Percentiles rank a stretch among this genome's conserved stretches.
Conservation (phyloP, 2,797 vertebrate species). For the Neosilurus hyrtlii region DNA sequence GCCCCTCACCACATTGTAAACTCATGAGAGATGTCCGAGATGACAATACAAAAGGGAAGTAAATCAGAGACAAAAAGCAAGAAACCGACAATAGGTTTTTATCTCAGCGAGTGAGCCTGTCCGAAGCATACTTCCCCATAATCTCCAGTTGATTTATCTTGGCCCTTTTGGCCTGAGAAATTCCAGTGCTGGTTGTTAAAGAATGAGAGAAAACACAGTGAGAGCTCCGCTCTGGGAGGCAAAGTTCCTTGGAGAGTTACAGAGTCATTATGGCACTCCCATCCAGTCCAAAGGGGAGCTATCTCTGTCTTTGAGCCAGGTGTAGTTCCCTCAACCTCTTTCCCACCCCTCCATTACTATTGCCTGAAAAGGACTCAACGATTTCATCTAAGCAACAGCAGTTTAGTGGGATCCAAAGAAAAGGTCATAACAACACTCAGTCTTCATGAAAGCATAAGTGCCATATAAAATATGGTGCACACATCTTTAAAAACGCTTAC, state of each 20-base stretch:
- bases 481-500: background rate
- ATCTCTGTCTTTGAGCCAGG: slow-evolving; percentile 45
- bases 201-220: slow-evolving; percentile 40
- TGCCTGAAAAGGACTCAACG: background rate
- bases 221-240: slow-evolving; percentile 30
- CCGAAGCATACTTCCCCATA: slow-evolving; percentile 34
- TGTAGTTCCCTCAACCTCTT: background rate
- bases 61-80: slow-evolving; percentile 42
- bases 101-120: slow-evolving; percentile 22
- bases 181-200: slow-evolving; percentile 47
- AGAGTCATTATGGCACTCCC: slow-evolving; percentile 33
- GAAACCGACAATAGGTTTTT: slow-evolving; percentile 31
- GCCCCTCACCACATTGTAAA: background rate
- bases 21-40: slow-evolving; percentile 1
- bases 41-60: slow-evolving; percentile 23
- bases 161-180: slow-evolving; percentile 50
- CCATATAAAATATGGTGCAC: background rate
- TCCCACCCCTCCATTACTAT: background rate
- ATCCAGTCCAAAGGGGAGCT: slow-evolving; percentile 27
- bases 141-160: slow-evolving; percentile 57
- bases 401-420: background rate
- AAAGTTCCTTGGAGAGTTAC: slow-evolving; percentile 19
- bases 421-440: background rate
- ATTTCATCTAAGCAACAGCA: background rate
- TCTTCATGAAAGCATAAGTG: background rate